Percentiles rank a stretch among this genome's conserved stretches.
Evolutionary conservation across 2,888 invertebrate genomes (phyloP).

Genomic region (Temnothorax rugatulus): DNA sequence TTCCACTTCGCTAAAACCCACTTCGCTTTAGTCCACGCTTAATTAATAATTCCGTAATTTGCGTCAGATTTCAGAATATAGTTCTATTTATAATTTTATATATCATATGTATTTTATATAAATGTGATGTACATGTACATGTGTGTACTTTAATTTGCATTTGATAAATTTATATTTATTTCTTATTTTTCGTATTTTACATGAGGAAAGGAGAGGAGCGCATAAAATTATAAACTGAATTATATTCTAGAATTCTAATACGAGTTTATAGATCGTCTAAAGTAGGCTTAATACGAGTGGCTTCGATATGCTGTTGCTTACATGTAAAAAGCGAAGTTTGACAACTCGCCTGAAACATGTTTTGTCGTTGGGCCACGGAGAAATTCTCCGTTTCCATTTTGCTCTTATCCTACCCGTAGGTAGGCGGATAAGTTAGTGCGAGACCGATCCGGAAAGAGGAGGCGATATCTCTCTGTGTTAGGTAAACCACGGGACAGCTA

Average conservation of each 20-base stretch:
- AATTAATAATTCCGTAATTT: neutral
- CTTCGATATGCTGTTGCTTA: slow-evolving; percentile 31
- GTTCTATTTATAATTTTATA: neutral
- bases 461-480: slow-evolving; percentile 48
- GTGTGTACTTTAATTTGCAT: neutral
- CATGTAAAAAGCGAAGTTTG: slow-evolving; percentile 41
- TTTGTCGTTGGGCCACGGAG: slow-evolving; percentile 51
- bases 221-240: neutral
- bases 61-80: neutral
- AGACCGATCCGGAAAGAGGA: slow-evolving; percentile 51
- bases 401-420: slow-evolving; percentile 58
- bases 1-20: neutral
- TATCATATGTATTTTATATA: too few species aligned
- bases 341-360: slow-evolving; percentile 42
- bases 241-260: slow-evolving; percentile 2
- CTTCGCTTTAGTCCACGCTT: neutral
- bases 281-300: slow-evolving; percentile 5
- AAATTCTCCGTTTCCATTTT: slow-evolving; percentile 45
- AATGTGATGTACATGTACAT: neutral
- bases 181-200: neutral
- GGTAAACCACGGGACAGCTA: slow-evolving; percentile 24
- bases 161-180: neutral
- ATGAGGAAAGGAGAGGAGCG: neutral
- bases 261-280: slow-evolving; percentile 1
- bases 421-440: slow-evolving; percentile 68